A percentile compares a stretch with the other conserved stretches of the same genome.
Conservation (phyloP, 2,888 invertebrate species). For the Priocnemis perturbator region DNA sequence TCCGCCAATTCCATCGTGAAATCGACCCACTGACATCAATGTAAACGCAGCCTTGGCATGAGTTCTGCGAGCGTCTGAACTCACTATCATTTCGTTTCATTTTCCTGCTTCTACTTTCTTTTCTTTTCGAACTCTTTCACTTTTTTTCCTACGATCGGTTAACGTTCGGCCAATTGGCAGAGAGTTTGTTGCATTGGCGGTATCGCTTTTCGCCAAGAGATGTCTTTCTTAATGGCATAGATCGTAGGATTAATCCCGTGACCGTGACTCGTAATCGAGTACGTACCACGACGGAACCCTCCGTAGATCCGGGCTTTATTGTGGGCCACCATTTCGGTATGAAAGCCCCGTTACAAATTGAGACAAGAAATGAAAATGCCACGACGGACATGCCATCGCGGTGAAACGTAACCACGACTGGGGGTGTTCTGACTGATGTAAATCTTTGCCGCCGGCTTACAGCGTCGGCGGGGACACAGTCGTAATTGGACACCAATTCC, state of each 20-base stretch:
- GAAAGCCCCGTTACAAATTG: constrained; percentile 8
- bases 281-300: neutral
- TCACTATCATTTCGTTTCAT: constrained; percentile 7
- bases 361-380: constrained; percentile 21
- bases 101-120: constrained; percentile 19
- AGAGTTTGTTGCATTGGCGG: too few relatives aligned
- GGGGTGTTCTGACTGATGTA: neutral
- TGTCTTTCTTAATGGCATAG: too few relatives aligned
- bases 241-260: too few relatives aligned
- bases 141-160: too few relatives aligned
- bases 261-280: too few relatives aligned
- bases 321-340: constrained; percentile 1
- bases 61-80: constrained; percentile 10
- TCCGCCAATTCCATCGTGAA: constrained; percentile 32
- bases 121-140: constrained; percentile 11
- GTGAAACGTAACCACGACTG: constrained; percentile 14
- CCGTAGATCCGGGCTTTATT: neutral
- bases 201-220: too few relatives aligned
- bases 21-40: constrained; percentile 49
- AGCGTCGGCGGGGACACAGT: constrained; percentile 6
- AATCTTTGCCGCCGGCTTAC: too few relatives aligned
- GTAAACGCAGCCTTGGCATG: constrained; percentile 39
- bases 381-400: constrained; percentile 31
- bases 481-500: constrained; percentile 50
- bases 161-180: too few relatives aligned